Evolutionary conservation across 30 jellyfish, hydroid and myxozoan species (phyloP).

Genomic region (Morbakka virulenta): DNA sequence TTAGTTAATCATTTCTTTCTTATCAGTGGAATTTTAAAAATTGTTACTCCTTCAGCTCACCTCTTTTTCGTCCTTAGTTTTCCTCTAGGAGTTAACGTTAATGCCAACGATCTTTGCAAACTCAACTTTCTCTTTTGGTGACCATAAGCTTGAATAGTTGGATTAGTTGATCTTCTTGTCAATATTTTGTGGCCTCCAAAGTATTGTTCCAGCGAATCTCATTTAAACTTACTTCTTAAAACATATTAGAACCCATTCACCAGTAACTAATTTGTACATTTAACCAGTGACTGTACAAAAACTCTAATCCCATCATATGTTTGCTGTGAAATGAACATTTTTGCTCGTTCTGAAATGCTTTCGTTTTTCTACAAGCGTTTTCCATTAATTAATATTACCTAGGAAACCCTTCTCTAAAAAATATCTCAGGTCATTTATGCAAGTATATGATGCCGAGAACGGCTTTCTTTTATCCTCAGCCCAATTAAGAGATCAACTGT

Average conservation of each 20-base stretch:
- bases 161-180: constrained; percentile 19
- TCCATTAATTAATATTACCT: not conserved
- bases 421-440: not conserved
- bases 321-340: constrained; percentile 7
- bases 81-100: constrained; percentile 7
- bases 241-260: not conserved
- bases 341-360: not conserved
- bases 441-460: not conserved
- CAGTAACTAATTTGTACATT: not conserved
- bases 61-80: constrained; percentile 4
- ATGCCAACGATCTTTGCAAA: constrained; percentile 15
- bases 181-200: no score
- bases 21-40: constrained; percentile 23
- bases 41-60: constrained; percentile 28
- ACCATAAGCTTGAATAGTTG: constrained; percentile 19
- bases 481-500: not conserved
- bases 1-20: constrained; percentile 6
- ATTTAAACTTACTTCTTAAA: not conserved
- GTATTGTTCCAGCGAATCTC: constrained; percentile 2
- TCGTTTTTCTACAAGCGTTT: not conserved
- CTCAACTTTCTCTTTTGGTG: constrained; percentile 16
- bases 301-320: not conserved
- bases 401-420: not conserved
- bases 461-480: constrained; percentile 8
- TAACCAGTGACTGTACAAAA: not conserved